A percentile compares a stretch with the other conserved stretches of the same genome.
Evolutionary conservation across 2,888 invertebrate species (phyloP).

Genomic region (Rhingia campestris): DNA sequence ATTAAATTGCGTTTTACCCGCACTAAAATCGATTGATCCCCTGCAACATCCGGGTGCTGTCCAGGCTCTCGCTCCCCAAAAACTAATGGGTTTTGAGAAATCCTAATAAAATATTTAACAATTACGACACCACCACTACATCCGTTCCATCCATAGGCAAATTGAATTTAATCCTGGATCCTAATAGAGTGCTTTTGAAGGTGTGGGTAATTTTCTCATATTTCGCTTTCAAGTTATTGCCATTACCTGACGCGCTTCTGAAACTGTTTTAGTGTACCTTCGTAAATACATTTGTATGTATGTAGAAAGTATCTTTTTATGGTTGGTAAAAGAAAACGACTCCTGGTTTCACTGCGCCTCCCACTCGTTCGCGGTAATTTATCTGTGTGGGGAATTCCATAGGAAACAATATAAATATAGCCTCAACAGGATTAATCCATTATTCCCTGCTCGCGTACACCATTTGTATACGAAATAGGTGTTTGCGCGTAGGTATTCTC

Average conservation of each 20-base stretch:
- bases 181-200: slow-evolving; percentile 52
- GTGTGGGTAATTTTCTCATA: slow-evolving; percentile 67
- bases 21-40: slow-evolving; percentile 62
- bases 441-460: slow-evolving; percentile 75
- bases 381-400: slow-evolving; percentile 67
- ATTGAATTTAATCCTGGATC: slow-evolving; percentile 65
- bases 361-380: slow-evolving; percentile 67
- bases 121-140: slow-evolving; percentile 42
- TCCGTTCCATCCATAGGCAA: slow-evolving; percentile 59
- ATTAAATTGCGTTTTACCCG: slow-evolving; percentile 50
- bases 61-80: slow-evolving; percentile 14
- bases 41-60: slow-evolving; percentile 41
- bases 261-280: slow-evolving; percentile 9
- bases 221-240: slow-evolving; percentile 66
- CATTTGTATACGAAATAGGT: slow-evolving; percentile 45
- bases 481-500: background rate
- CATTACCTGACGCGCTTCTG: slow-evolving; percentile 59
- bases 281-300: slow-evolving; percentile 11
- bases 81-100: slow-evolving; percentile 71
- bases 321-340: slow-evolving; percentile 61
- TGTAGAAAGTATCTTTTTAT: slow-evolving; percentile 51
- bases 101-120: slow-evolving; percentile 70
- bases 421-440: slow-evolving; percentile 82
- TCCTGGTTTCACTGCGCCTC: slow-evolving; percentile 21
- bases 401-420: slow-evolving; percentile 81